These are phyloP conservation scores for Meriones psammophilus DNA, from an alignment of 2,797 vertebrate genomes.

Conservation along the genomic window DNA sequence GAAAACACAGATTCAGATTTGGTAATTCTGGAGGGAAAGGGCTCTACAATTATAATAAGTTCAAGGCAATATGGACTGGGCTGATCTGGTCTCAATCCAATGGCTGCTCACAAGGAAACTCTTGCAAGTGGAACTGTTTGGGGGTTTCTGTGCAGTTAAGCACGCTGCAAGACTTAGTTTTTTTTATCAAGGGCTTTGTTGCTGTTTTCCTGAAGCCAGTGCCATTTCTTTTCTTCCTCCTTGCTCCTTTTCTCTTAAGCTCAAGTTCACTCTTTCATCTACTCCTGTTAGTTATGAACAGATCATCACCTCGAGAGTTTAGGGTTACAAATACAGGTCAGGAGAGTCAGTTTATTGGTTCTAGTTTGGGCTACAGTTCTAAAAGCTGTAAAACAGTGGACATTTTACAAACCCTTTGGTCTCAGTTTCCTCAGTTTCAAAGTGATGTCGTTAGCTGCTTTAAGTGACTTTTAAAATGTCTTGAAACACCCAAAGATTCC, in stretches of 20 bases:
- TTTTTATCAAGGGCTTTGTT: neutral
- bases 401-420: neutral
- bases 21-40: neutral
- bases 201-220: neutral
- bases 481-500: conserved; percentile 35
- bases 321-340: neutral
- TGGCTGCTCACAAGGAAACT: neutral
- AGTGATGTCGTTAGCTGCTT: neutral
- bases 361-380: neutral
- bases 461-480: neutral
- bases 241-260: neutral
- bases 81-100: neutral
- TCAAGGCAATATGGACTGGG: neutral
- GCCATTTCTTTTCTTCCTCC: neutral
- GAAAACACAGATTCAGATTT: conserved; percentile 40
- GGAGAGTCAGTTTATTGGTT: neutral
- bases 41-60: neutral
- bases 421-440: conserved; percentile 15
- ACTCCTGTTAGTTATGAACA: neutral
- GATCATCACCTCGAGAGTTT: neutral
- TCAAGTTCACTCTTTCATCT: neutral
- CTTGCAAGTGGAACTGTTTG: neutral
- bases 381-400: neutral
- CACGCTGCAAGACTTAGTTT: neutral
- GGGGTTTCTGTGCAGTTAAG: neutral